Evolutionary conservation across 2,113 vertebrate species (phyloP).

Genomic region (Oenanthe oenanthe): DNA sequence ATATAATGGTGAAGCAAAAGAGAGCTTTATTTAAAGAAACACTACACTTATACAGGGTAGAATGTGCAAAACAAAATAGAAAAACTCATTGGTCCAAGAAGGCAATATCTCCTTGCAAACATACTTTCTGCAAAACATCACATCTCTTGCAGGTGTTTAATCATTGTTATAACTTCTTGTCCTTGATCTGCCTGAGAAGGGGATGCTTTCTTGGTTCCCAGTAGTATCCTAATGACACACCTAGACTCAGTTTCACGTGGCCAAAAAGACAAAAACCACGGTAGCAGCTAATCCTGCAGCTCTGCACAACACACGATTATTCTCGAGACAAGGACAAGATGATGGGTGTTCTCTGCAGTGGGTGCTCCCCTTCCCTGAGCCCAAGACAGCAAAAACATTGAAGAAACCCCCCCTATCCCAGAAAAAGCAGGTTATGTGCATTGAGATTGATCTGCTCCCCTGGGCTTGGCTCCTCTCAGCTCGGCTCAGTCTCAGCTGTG

Average conservation of each 20-base stretch:
- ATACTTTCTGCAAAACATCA: too few species aligned
- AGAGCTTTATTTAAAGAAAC: too few species aligned
- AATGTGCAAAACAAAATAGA: too few species aligned
- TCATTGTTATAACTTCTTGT: too few species aligned
- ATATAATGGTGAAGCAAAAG: too few species aligned
- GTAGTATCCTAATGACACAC: too few species aligned
- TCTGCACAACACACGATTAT: fast-evolving
- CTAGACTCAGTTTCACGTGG: background rate
- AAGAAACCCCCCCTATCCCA: fast-evolving
- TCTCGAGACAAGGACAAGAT: fast-evolving
- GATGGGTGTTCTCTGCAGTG: background rate
- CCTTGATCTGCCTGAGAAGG: too few species aligned
- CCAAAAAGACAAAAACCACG: background rate
- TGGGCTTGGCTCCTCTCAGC: fast-evolving
- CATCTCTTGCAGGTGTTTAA: too few species aligned
- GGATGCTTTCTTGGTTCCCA: too few species aligned
- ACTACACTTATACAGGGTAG: too few species aligned
- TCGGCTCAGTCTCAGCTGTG: background rate
- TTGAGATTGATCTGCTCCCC: fast-evolving
- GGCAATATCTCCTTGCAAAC: too few species aligned
- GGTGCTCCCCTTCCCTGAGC: fast-evolving
- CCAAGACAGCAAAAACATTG: background rate
- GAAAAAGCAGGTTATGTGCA: background rate
- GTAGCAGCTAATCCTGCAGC: fast-evolving
- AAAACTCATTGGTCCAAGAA: too few species aligned